Evolutionary conservation across 2,888 invertebrate genomes (phyloP), one percentile per base, ranked within the genome.

Genomic region (Hydrotaea diabolus): DNA sequence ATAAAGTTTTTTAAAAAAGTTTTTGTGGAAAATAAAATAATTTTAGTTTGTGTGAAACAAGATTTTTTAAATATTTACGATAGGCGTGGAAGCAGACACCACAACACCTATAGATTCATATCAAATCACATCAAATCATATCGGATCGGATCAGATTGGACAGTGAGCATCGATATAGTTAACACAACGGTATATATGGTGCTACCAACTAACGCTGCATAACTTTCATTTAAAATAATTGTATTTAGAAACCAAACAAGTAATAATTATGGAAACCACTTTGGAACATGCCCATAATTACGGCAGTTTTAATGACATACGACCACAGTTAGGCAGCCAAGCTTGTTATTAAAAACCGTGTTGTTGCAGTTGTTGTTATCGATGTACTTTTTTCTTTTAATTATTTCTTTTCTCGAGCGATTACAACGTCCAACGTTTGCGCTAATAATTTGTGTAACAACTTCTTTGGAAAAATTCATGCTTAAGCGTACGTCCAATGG

Each of bases 231-330:
- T n/a, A 39, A 80, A 79, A 73, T 83, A 76, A 79, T 76, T 83
- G 66, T 79, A 66, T 26, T 66, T 59, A 64, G 39, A 73, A n/a
- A 49, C 73, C 57, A 66, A 62, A 77, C 66, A 80, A 46, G 83
- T 80, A 73, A 73, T 66, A 69, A 83, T 69, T 74, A 80, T 73
- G 76, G 76, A 23, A 83, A 83, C 76, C 77, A 73, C 79, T 79
- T 77, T 73, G 39, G 62, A 80, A 80, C 59, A 74, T 55, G 79
- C 43, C 73, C 55, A 43, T 59, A 39, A 21, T 39, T n/a, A 73
- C 57, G 76, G 57, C 8, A 71, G 66, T 46, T 72, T 72, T 66
- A 80, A 80, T 64, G 59, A 83, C 76, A 77, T 43, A 80, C 73
- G 64, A 17, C 36, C 57, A 19, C 62, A 39, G 8, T 66, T 43